Percentiles rank a stretch among this genome's conserved stretches.
These are phyloP conservation scores for Gymnocypris eckloni DNA, from an alignment of 2,797 vertebrate genomes.

Conservation along the genomic window DNA sequence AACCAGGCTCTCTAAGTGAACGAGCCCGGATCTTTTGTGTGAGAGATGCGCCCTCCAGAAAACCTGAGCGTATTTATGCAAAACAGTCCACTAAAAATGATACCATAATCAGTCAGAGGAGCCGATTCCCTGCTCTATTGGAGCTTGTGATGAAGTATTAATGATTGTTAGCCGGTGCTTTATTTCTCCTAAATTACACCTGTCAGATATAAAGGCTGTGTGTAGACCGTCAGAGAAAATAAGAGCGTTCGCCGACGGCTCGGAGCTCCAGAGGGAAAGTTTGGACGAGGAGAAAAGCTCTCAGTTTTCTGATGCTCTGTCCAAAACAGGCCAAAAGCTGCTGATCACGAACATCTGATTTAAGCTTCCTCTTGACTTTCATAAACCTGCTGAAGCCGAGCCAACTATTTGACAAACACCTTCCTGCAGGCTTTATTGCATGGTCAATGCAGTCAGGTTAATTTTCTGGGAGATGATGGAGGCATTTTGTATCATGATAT, in stretches of 20 bases:
- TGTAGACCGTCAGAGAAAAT: conserved; percentile 63
- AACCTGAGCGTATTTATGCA: conserved; percentile 76
- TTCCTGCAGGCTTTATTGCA: conserved; percentile 35
- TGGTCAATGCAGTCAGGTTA: conserved; percentile 61
- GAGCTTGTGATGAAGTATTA: conserved; percentile 83
- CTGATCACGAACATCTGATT: conserved; percentile 50
- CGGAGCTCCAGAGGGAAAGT: background rate
- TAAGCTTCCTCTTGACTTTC: conserved; percentile 55
- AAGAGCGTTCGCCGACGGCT: conserved; percentile 8
- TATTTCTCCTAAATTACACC: conserved; percentile 80
- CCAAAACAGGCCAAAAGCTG: conserved; percentile 42
- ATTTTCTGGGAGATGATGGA: conserved; percentile 58
- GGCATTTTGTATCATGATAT: conserved; percentile 48
- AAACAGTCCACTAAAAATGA: conserved; percentile 80
- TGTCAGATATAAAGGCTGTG: conserved; percentile 78
- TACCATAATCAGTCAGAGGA: conserved; percentile 81
- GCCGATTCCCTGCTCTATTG: conserved; percentile 81
- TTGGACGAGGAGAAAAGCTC: background rate
- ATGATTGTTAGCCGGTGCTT: conserved; percentile 75
- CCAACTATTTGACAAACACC: conserved; percentile 40
- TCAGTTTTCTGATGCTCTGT: background rate
- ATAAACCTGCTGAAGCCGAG: conserved; percentile 59
- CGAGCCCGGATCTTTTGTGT: conserved; percentile 2
- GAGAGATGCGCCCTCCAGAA: conserved; percentile 36
- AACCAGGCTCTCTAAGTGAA: conserved; percentile 11